Base-by-base conservation (phyloP, 2,888 invertebrate species). In the Chloromyia formosa region DNA sequence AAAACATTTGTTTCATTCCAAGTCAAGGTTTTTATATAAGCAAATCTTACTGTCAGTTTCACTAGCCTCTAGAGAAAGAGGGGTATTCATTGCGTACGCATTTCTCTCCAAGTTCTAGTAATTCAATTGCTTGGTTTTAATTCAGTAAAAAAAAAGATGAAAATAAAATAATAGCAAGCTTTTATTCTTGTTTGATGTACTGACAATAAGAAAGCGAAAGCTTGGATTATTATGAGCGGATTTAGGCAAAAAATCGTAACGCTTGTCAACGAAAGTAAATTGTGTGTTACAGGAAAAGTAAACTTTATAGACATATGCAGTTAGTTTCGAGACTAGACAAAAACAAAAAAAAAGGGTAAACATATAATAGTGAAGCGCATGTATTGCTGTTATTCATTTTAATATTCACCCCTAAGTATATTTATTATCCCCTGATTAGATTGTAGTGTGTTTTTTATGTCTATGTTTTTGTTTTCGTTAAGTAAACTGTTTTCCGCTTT, bases 401-500 rank as follows among this genome's bases (percentile, higher is more conserved):
- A 40, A 23, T 20, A 27, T 53, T 35, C 42, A 35, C 10, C 66
- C 42, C 42, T 40, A 61, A 64, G 42, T 18, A 9, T 42, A 7
- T 27, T 35, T 7, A 35, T 35, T 35, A 35, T 35, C 27, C 23
- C 66, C 42, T 66, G 18, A 45, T 49, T 66, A 45, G 66, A 66
- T 49, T 49, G n/a, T 9, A 61, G 27, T n/a, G n/a, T 42, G 64
- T 45, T 64, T 64, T n/a, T 18, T 45, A n/a, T 64, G 45, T 60
- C 5, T 45, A 14, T 58, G 22, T 53, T 27, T 16, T 7, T 58
- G 40, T 71, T 40, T 35, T 71, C 18, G 49, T 42, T 40, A 35
- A 40, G 56, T 56, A 20, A 58, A 20, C 10, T 76, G 75, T 76
- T 76, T 58, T 66, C 77, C 78, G 77, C 77, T 14, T 22, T 62